Percentiles rank a stretch among this genome's conserved stretches.
phyloP scores from a whole-genome alignment of 2,113 vertebrate genomes.

The Eleginops maclovinus region DNA sequence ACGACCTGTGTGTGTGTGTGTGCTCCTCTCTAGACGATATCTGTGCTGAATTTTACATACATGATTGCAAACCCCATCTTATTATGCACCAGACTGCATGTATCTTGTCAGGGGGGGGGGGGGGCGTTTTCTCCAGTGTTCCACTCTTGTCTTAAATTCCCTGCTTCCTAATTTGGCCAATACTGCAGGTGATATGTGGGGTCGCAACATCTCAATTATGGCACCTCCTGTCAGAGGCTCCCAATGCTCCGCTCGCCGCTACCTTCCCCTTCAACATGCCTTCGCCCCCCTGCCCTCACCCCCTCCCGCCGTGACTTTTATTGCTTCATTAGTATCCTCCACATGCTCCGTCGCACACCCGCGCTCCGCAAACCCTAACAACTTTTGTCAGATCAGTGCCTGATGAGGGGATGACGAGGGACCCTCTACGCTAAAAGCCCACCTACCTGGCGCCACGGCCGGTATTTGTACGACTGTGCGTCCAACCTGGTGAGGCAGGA shows the following conservation, averaged over 20 bases:
- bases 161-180: slow-evolving; percentile 70
- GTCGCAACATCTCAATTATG: slow-evolving; percentile 87
- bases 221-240: slow-evolving; percentile 81
- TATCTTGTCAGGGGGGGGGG: slow-evolving; percentile 24
- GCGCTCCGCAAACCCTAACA: slow-evolving; percentile 72
- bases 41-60: too few species aligned
- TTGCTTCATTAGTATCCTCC: slow-evolving; percentile 96
- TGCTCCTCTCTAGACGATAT: too few species aligned
- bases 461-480: slow-evolving; percentile 31
- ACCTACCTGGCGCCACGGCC: slow-evolving; percentile 58
- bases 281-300: slow-evolving; percentile 56
- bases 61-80: too few species aligned
- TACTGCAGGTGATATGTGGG: slow-evolving; percentile 84
- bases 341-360: slow-evolving; percentile 87
- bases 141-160: slow-evolving; percentile 58
- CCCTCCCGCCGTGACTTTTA: slow-evolving; percentile 92
- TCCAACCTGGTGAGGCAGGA: slow-evolving; percentile 15
- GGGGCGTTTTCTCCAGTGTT: slow-evolving; percentile 23
- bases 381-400: slow-evolving; percentile 73
- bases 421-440: slow-evolving; percentile 64
- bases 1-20: too few species aligned
- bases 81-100: too few species aligned
- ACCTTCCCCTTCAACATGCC: slow-evolving; percentile 55
- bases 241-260: slow-evolving; percentile 52
- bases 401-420: slow-evolving; percentile 73